Conservation (phyloP, 2,797 vertebrate genomes). For the Protonibea diacanthus region DNA sequence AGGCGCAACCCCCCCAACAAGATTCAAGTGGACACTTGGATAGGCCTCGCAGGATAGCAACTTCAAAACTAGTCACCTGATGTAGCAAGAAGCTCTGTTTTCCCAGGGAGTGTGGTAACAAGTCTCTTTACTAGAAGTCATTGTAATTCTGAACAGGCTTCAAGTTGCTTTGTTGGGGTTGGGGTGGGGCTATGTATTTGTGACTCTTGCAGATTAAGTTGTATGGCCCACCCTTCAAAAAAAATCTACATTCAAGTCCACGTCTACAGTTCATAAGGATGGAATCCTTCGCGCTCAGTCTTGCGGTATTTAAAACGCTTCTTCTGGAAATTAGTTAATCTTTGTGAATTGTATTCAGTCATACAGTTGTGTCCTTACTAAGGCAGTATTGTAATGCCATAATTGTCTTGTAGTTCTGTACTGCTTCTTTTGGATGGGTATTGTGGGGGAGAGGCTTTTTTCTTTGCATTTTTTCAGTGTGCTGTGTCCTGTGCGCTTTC, state of each 20-base stretch:
- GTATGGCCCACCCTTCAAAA: slow-evolving; percentile 71
- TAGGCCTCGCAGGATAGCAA: slow-evolving; percentile 78
- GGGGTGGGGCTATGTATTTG: slow-evolving; percentile 81
- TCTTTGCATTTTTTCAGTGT: slow-evolving; percentile 88
- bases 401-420: slow-evolving; percentile 60
- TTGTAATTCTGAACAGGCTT: slow-evolving; percentile 70
- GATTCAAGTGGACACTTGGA: slow-evolving; percentile 74
- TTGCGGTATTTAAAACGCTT: slow-evolving; percentile 79
- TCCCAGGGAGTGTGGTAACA: slow-evolving; percentile 77
- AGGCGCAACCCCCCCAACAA: slow-evolving; percentile 54
- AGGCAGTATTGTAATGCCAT: slow-evolving; percentile 57
- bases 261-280: slow-evolving; percentile 74
- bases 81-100: slow-evolving; percentile 73
- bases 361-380: slow-evolving; percentile 42
- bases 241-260: slow-evolving; percentile 71
- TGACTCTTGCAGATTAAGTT: slow-evolving; percentile 87
- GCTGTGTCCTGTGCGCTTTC: slow-evolving; percentile 86
- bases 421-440: slow-evolving; percentile 61
- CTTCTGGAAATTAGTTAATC: slow-evolving; percentile 69
- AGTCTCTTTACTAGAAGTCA: slow-evolving; percentile 75
- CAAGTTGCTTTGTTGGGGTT: slow-evolving; percentile 75
- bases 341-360: slow-evolving; percentile 50
- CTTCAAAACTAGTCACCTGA: slow-evolving; percentile 74
- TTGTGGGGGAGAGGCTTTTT: slow-evolving; percentile 81
- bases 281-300: slow-evolving; percentile 75